Evolutionary conservation across 2,888 invertebrate genomes (phyloP).

Genomic region (Agrotis ipsilon): DNA sequence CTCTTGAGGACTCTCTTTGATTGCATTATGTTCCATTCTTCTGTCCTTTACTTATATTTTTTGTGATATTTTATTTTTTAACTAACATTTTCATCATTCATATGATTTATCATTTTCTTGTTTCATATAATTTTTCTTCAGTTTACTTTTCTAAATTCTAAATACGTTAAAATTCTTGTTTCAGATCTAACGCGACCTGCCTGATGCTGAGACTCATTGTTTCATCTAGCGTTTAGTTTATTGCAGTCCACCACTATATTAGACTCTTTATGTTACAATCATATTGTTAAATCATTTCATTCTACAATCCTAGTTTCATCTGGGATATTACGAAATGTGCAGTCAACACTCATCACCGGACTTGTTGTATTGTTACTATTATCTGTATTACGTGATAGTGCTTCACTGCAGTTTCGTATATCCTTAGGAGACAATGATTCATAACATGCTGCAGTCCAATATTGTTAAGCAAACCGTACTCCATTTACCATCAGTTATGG

Average conservation of each 20-base stretch:
- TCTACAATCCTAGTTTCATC: conserved; percentile 65
- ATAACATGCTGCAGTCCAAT: conserved; percentile 73
- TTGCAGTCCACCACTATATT: conserved; percentile 73
- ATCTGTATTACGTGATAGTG: conserved; percentile 77
- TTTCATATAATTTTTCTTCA: neutral
- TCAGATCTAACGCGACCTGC: conserved; percentile 81
- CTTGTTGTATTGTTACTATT: conserved; percentile 51
- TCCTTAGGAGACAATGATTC: conserved; percentile 73
- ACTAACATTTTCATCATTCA: neutral
- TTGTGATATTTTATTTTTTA: neutral
- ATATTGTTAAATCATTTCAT: conserved; percentile 58
- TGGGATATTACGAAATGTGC: conserved; percentile 75
- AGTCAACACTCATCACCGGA: conserved; percentile 80
- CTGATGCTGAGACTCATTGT: conserved; percentile 73
- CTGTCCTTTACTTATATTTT: neutral
- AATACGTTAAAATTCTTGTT: conserved; percentile 75
- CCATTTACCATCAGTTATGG: conserved; percentile 70
- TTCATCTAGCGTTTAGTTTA: conserved; percentile 56
- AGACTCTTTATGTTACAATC: conserved; percentile 77
- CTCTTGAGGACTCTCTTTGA: conserved; percentile 29
- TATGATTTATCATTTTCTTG: neutral
- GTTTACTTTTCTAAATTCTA: conserved; percentile 27
- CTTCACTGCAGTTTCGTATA: conserved; percentile 79
- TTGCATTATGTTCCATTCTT: conserved; percentile 9
- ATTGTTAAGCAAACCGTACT: conserved; percentile 57